Evolutionary conservation across 2,113 vertebrate species (phyloP).

Genomic region (Euleptes europaea): DNA sequence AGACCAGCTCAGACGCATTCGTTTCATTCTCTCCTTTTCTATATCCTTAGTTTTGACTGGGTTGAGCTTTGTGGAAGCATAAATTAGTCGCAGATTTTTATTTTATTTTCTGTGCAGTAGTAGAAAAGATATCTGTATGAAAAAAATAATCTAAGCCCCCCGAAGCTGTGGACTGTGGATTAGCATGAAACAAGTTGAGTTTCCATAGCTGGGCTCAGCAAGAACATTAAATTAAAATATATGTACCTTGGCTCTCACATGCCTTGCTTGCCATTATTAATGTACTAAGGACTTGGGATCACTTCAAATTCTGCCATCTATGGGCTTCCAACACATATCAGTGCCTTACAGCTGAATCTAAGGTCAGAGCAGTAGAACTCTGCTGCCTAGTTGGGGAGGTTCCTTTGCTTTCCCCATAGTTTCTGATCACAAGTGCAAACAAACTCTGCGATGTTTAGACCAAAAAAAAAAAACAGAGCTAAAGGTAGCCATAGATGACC

Average conservation of each 20-base stretch:
- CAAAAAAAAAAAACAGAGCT: neutral
- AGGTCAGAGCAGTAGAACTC: neutral
- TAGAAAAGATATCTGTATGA: conserved; percentile 42
- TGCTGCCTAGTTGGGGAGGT: neutral
- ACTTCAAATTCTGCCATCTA: conserved; percentile 28
- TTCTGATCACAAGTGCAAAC: neutral
- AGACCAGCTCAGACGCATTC: conserved; percentile 30
- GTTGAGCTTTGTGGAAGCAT: conserved; percentile 40
- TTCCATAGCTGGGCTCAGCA: conserved; percentile 28
- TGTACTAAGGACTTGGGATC: neutral
- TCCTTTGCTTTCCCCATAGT: neutral
- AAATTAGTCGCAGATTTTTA: conserved; percentile 48
- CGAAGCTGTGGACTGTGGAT: conserved; percentile 24
- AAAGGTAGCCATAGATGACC: neutral
- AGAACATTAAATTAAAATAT: conserved; percentile 29
- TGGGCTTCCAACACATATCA: conserved; percentile 18
- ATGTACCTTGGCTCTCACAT: neutral
- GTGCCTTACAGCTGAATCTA: neutral
- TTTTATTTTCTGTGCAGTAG: conserved; percentile 35
- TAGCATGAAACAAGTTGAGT: conserved; percentile 41
- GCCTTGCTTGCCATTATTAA: conserved; percentile 17
- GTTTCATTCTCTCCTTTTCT: conserved; percentile 40
- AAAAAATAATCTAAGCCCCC: conserved; percentile 55
- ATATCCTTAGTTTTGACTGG: conserved; percentile 30
- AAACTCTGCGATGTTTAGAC: neutral